A percentile compares a stretch with the other conserved stretches of the same genome.
Conservation (phyloP, 2,113 vertebrate genomes). For the Xiphophorus maculatus region DNA sequence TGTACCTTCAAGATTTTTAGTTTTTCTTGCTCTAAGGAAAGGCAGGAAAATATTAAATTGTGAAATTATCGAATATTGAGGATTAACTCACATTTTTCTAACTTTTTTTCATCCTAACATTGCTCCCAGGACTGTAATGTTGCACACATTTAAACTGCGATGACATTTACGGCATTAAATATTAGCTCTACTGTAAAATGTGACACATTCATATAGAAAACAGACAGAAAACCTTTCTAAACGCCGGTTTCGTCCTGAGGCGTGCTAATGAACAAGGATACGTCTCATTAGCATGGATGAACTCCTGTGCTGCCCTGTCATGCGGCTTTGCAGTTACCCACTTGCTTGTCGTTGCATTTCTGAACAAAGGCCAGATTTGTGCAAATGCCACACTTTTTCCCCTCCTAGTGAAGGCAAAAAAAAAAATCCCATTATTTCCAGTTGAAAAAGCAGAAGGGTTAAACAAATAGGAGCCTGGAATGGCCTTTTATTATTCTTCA, state of each 20-base stretch:
- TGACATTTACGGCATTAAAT: not conserved
- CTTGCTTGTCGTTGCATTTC: constrained; percentile 72
- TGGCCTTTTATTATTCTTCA: constrained; percentile 69
- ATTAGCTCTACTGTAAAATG: not conserved
- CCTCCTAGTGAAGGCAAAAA: constrained; percentile 54
- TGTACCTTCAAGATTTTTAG: too few relatives aligned
- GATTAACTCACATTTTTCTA: not conserved
- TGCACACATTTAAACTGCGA: not conserved
- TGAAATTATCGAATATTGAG: not conserved
- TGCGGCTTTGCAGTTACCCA: constrained; percentile 67
- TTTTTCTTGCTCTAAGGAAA: too few relatives aligned
- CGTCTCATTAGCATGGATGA: constrained; percentile 68
- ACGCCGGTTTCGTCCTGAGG: constrained; percentile 7
- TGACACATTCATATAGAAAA: not conserved
- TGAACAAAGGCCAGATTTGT: constrained; percentile 82
- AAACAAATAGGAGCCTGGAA: constrained; percentile 71
- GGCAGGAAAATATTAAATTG: not conserved
- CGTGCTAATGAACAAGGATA: constrained; percentile 44
- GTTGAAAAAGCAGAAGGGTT: constrained; percentile 72
- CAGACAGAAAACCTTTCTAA: constrained; percentile 6
- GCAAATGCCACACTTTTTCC: constrained; percentile 79
- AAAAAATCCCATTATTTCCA: constrained; percentile 80
- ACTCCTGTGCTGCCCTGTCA: constrained; percentile 57
- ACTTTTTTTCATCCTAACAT: not conserved
- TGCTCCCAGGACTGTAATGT: not conserved